phyloP scores from a whole-genome alignment of 2,113 vertebrate species.

The Pandion haliaetus region DNA sequence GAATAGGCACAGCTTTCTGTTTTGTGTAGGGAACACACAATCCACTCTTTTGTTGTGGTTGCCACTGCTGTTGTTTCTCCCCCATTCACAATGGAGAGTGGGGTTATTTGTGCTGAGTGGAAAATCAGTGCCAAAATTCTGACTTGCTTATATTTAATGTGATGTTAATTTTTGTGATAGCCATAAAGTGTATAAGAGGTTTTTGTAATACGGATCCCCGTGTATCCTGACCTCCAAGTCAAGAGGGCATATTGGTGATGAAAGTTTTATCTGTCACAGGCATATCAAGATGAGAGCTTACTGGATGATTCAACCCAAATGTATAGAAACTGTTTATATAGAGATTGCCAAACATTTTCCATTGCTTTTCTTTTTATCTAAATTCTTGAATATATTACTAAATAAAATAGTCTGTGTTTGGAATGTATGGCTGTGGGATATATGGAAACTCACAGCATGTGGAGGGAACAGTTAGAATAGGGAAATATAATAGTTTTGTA shows the following conservation, averaged over 20 bases:
- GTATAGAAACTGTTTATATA: conserved; percentile 36
- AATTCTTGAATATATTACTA: conserved; percentile 58
- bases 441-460: conserved; percentile 34
- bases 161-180: conserved; percentile 32
- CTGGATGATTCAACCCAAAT: conserved; percentile 49
- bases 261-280: conserved; percentile 31
- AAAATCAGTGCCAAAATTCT: conserved; percentile 24
- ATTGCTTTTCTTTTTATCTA: conserved; percentile 60
- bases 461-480: conserved; percentile 33
- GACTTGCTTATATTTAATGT: conserved; percentile 4
- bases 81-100: conserved; percentile 37
- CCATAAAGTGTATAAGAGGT: not conserved
- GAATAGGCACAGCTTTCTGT: conserved; percentile 60
- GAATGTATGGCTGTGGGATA: conserved; percentile 65
- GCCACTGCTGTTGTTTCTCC: conserved; percentile 47
- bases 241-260: not conserved
- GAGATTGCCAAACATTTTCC: conserved; percentile 53
- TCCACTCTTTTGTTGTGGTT: conserved; percentile 62
- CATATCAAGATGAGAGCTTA: conserved; percentile 1
- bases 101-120: conserved; percentile 36
- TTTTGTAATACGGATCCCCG: not conserved
- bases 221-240: not conserved
- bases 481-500: conserved; percentile 49
- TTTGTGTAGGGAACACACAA: conserved; percentile 55
- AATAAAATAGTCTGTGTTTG: conserved; percentile 56